Evolutionary conservation across 2,113 vertebrate genomes (phyloP), one percentile per base, ranked within the genome.

Genomic region (Lethenteron camtschaticum): DNA sequence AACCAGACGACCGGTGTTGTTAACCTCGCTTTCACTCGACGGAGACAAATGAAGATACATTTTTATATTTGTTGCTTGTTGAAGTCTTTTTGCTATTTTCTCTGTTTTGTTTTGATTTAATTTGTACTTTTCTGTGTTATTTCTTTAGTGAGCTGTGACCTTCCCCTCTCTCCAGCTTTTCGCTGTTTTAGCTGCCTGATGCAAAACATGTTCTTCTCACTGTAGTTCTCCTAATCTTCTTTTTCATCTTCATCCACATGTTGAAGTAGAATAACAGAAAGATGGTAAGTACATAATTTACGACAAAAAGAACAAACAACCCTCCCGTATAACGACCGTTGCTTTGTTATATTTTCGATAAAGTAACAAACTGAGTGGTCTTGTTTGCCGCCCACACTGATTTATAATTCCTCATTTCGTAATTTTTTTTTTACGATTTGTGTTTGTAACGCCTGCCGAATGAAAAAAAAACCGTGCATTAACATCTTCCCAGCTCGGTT

Each of bases 201-300:
- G 16, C 16, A 13, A 63, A 14, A 14, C 59, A 14, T 63, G 13
- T 63, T 63, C 59, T 63, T 63, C 59, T 63, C 59, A 13, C 16
- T 14, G 13, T 63, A 14, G 13, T 63, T 18, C 59, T 63, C 59
- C 59, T 63, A 13, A 13, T 63, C 59, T 18, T 63, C 16, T 18
- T 63, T 11, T 69, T 84, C 78, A 79, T 81, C 79, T 86, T 82
- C 87, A 81, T 83, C 84, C 82, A 83, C 81, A 76, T 77, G 85
- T 82, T 90, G 86, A 91, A 86, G 86, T 95, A 97, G 90, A 92
- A 86, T 87, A 84, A 84, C 81, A 86, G 89, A 84, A 95, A 86
- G 82, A 94, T 94, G 90, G 90, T 96, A 89, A 96, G 92, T 95
- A 83, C 41, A 41, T 41, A 41, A 41, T 41, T 41, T 41, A 6